Evolutionary conservation across 1,140 invertebrate genomes (phyloP), one percentile per base, ranked within the genome.

Genomic region (Aphis gossypii): DNA sequence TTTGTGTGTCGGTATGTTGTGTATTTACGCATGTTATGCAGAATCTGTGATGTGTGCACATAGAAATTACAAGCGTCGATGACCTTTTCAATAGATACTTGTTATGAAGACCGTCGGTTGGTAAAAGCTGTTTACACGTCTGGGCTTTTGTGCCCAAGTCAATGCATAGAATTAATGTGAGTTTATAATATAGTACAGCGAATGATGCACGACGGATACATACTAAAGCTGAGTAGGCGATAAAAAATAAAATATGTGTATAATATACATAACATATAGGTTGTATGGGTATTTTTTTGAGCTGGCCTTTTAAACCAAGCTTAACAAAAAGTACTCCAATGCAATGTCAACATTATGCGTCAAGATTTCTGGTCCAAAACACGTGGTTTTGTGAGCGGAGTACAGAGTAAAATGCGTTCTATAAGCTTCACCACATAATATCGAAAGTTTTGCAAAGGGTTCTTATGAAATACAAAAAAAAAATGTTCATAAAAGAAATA

Each of bases 11-110:
- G 25, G 82, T 83, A 38, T 18, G 8, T 86, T 14, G 1, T 54
- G 8, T 56, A 25, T 88, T 18, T 88, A 88, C 44, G 87, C 6
- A n/a, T 38, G 48, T 88, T 48, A n/a, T 51, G 18, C 30, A 87
- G 30, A 38, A 44, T 21, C 30, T 87, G 21, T 41, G 30, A 44
- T 51, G 51, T 60, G 25, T 60, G 54, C 88, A 7, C 23, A 41
- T 35, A 38, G 30, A 90, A 68, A 68, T 76, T 46, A 68, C 89
- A 90, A 90, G 54, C 56, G 56, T 46, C 60, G 56, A 68, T 90
- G 54, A 68, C 89, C 56, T 44, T 68, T 90, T 90, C 89, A 90
- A 68, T 68, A 90, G 38, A 60, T 56, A 90, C 54, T 56, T 41
- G 41, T 68, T 18, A 68, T 41, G 23, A n/a, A 41, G 21, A 1